Percentiles rank a stretch among this genome's conserved stretches.
These are phyloP conservation scores for Piscicola geometra DNA, from an alignment of 2,888 invertebrate genomes.

Conservation along the genomic window DNA sequence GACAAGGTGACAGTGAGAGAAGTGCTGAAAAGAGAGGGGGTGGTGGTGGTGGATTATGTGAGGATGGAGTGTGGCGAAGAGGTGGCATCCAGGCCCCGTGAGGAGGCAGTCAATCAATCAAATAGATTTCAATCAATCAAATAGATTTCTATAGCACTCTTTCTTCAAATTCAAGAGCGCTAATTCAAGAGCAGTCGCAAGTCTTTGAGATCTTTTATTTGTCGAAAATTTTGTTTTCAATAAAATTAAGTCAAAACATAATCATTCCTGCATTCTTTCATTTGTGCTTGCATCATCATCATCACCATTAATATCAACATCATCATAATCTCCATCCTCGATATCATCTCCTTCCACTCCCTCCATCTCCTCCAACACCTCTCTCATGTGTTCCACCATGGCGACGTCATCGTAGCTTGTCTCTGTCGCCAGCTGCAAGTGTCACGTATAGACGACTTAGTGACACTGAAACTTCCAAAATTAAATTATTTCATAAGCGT, in stretches of 20 bases:
- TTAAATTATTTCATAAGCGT: too few species aligned
- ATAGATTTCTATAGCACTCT: too few species aligned
- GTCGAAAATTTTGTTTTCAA: neutral
- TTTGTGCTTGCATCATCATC: slow-evolving; percentile 5
- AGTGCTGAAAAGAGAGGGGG: slow-evolving; percentile 62
- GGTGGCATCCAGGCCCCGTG: too few species aligned
- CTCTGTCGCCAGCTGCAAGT: slow-evolving; percentile 50
- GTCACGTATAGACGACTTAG: too few species aligned
- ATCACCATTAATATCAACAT: neutral
- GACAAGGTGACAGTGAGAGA: slow-evolving; percentile 70
- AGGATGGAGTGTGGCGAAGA: slow-evolving; percentile 78
- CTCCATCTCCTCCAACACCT: slow-evolving; percentile 50
- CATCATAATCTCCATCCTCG: slow-evolving; percentile 11
- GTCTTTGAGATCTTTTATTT: slow-evolving; percentile 5
- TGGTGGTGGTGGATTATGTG: slow-evolving; percentile 71
- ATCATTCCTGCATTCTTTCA: slow-evolving; percentile 1
- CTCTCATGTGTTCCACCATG: slow-evolving; percentile 50
- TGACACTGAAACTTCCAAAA: too few species aligned
- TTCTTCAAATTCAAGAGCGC: too few species aligned
- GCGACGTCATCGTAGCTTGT: slow-evolving; percentile 50
- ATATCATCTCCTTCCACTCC: slow-evolving; percentile 44
- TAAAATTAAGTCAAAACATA: too few species aligned
- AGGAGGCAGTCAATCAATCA: neutral
- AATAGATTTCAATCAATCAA: too few species aligned
- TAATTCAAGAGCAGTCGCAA: neutral